Conservation (phyloP, 2,888 invertebrate genomes). For the Yponomeuta sedellus region DNA sequence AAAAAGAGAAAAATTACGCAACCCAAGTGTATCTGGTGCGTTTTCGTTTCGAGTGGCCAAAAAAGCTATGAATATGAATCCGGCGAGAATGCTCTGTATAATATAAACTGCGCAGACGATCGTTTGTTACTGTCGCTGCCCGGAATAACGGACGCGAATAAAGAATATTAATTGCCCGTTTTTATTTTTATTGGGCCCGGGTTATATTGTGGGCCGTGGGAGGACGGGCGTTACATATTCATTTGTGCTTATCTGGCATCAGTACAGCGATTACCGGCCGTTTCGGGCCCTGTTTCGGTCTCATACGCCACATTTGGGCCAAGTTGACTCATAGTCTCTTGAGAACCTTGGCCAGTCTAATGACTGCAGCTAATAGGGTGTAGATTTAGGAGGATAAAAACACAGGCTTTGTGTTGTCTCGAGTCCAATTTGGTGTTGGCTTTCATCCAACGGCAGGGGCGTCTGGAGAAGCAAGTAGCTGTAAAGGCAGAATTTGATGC, state of each 20-base stretch:
- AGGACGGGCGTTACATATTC: slow-evolving; percentile 68
- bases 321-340: slow-evolving; percentile 33
- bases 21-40: slow-evolving; percentile 49
- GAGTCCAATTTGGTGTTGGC: slow-evolving; percentile 57
- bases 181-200: slow-evolving; percentile 64
- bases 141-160: slow-evolving; percentile 67
- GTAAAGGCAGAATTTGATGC: slow-evolving; percentile 26
- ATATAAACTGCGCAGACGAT: slow-evolving; percentile 41
- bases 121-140: slow-evolving; percentile 60
- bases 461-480: slow-evolving; percentile 24
- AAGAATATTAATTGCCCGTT: slow-evolving; percentile 70
- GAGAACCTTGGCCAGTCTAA: slow-evolving; percentile 33
- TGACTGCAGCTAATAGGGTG: slow-evolving; percentile 20
- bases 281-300: slow-evolving; percentile 40
- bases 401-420: slow-evolving; percentile 45
- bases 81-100: slow-evolving; percentile 6
- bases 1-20: slow-evolving; percentile 62
- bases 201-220: slow-evolving; percentile 63
- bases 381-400: slow-evolving; percentile 43
- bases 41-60: slow-evolving; percentile 19
- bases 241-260: slow-evolving; percentile 70
- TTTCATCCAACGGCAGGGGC: slow-evolving; percentile 54
- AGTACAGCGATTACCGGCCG: slow-evolving; percentile 55
- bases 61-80: slow-evolving; percentile 13
- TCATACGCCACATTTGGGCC: slow-evolving; percentile 51